Base-by-base conservation (phyloP, 2,888 invertebrate species). In the Labia minor region DNA sequence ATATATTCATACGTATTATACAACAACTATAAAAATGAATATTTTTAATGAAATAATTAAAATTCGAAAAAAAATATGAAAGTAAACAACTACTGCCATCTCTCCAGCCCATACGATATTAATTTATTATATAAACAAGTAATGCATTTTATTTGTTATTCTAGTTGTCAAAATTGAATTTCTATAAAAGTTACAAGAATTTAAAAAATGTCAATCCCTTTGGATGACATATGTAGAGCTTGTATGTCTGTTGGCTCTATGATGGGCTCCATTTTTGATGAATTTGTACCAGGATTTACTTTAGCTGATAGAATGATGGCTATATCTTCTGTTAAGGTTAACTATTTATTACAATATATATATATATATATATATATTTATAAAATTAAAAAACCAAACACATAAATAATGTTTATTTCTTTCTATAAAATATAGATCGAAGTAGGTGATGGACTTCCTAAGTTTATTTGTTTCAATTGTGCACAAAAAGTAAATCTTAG, bases 391-490 rank as follows among this genome's bases (percentile, higher is more conserved):
- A 26, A 26, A 26, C 26, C 26, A 26, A 26, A 26, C 8, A n/a
- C n/a, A 26, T 26, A 26, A 26, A 26, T 26, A 3, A 26, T 26
- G 26, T 26, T 26, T 26, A 26, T 26, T 26, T 26, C 26, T 26
- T 26, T 26, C 26, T 8, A 26, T 6, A 26, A 26, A 26, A 6
- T 49, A n/a, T 49, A 49, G 49, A 49, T 49, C 2, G n/a, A 49
- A 49, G 16, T 3, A 49, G 49, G 16, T 10, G 49, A 49, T 49
- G 16, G 16, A 16, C 49, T 49, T 3, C 49, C 49, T 4, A 49
- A 49, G 14, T 49, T 49, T 49, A 49, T 49, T 49, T 49, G 49
- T 49, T 49, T n/a, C n/a, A 49, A 49, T 49, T 49, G 49, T 49
- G 49, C 49, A 4, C 49, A 49, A 16, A 49, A 49, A 49, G 49